Evolutionary conservation across 2,888 invertebrate genomes (phyloP).

Genomic region (Cyaniris semiargus): DNA sequence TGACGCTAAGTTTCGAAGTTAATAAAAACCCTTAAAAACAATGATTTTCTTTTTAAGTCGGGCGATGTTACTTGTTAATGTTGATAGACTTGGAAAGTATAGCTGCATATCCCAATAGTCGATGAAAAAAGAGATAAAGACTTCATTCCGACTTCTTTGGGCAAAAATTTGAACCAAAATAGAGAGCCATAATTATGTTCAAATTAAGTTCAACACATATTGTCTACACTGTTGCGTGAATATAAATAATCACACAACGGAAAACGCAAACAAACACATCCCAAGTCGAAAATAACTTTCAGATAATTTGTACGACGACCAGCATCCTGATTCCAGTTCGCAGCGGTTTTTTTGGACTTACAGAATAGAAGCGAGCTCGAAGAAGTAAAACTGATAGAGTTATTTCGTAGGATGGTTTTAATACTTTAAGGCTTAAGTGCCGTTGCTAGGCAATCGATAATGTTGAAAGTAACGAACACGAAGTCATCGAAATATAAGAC

Average conservation of each 20-base stretch:
- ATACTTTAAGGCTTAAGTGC: not conserved
- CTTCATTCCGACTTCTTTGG: not conserved
- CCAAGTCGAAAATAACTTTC: constrained; percentile 23
- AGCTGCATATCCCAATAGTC: not conserved
- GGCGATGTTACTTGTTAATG: not conserved
- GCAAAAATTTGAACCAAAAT: not conserved
- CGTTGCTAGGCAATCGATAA: not conserved
- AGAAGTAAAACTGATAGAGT: not conserved
- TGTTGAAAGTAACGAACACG: not conserved
- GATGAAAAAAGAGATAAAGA: not conserved
- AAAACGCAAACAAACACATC: constrained; percentile 7
- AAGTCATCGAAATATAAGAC: constrained; percentile 1
- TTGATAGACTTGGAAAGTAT: not conserved
- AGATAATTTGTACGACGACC: not conserved
- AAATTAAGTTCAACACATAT: not conserved
- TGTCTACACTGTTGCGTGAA: constrained; percentile 1
- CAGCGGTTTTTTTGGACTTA: not conserved
- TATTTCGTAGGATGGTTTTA: not conserved
- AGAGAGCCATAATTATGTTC: constrained; percentile 6
- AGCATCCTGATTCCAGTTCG: constrained; percentile 7
- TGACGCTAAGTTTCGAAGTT: not conserved
- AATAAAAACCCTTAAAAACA: not conserved
- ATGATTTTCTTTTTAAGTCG: not conserved
- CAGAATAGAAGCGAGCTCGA: not conserved
- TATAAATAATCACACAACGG: constrained; percentile 20